These are phyloP conservation scores for Amblyornis subalaris DNA, from an alignment of 2,113 vertebrate genomes.

Conservation along the genomic window DNA sequence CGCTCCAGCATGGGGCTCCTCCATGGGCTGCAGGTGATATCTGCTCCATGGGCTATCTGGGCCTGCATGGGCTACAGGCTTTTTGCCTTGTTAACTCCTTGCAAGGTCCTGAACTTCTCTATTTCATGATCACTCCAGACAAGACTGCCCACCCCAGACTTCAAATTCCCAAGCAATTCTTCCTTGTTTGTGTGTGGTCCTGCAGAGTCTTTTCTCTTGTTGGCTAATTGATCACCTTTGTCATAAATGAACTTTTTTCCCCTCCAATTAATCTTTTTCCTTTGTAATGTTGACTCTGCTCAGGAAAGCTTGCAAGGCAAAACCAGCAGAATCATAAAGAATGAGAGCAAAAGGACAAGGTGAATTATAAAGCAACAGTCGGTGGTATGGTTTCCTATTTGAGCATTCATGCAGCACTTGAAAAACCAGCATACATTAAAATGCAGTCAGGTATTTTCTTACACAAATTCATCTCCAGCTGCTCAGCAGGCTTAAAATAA, in stretches of 20 bases:
- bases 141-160: background rate
- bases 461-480: background rate
- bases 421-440: background rate
- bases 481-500: background rate
- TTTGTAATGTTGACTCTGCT: background rate
- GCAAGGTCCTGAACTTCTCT: background rate
- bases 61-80: background rate
- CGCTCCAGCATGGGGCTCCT: too few relatives aligned
- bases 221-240: background rate
- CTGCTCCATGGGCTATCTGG: too few relatives aligned
- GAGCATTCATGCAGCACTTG: background rate
- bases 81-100: background rate
- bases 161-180: background rate
- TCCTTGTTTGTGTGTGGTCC: background rate
- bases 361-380: background rate
- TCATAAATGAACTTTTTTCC: background rate
- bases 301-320: background rate
- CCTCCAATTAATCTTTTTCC: background rate
- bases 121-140: background rate
- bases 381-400: background rate
- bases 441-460: background rate
- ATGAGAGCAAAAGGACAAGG: background rate
- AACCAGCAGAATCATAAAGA: background rate
- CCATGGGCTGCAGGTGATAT: too few relatives aligned
- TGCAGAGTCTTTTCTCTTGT: background rate